Evolutionary conservation across 1,140 invertebrate species (phyloP).

Genomic region (Dendrolimus kikuchii): DNA sequence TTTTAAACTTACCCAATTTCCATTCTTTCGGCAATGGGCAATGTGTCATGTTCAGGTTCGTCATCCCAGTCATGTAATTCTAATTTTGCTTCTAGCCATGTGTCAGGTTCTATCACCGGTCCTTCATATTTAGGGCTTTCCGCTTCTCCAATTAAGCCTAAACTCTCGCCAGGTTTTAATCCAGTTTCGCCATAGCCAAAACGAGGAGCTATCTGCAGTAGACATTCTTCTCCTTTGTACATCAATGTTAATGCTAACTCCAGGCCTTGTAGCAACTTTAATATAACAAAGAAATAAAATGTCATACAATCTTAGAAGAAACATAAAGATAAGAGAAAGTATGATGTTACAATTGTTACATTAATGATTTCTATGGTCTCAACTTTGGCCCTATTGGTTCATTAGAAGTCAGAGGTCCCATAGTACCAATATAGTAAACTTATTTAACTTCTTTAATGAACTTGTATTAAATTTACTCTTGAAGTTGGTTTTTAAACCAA

Average conservation of each 20-base stretch:
- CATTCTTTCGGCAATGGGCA: conserved; percentile 59
- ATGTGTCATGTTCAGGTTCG: conserved; percentile 58
- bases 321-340: no score
- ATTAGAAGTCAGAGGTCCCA: no score
- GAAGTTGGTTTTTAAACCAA: no score
- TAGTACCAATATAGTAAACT: no score
- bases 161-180: conserved; percentile 78
- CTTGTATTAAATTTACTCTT: no score
- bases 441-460: no score
- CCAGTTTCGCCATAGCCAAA: conserved; percentile 84
- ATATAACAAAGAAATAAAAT: conserved; percentile 16
- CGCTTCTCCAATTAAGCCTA: conserved; percentile 76
- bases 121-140: conserved; percentile 74
- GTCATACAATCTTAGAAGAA: no score
- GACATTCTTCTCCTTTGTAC: conserved; percentile 83
- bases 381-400: no score
- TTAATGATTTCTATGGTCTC: no score
- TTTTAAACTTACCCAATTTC: conserved; percentile 47
- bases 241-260: conserved; percentile 89
- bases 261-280: conserved; percentile 82
- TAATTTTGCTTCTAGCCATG: conserved; percentile 43
- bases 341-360: no score
- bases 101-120: conserved; percentile 38
- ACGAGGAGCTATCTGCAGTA: conserved; percentile 79
- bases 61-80: conserved; percentile 60